A percentile compares a stretch with the other conserved stretches of the same genome.
Conservation (phyloP, 2,113 vertebrate genomes). For the Sylvicapra grimmia region DNA sequence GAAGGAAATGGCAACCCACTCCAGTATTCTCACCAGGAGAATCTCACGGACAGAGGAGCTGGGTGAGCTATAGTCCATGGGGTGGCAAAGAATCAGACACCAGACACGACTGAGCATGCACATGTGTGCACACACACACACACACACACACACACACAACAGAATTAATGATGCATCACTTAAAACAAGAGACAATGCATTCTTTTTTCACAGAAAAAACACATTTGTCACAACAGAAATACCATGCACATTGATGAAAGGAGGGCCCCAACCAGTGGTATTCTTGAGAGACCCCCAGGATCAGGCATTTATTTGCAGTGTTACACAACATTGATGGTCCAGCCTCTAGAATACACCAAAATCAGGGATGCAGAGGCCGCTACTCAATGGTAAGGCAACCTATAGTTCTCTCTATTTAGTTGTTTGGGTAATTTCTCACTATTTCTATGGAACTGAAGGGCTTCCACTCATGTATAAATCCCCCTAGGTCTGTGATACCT, state of each 20-base stretch:
- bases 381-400: background rate
- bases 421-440: conserved; percentile 6
- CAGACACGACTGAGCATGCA: background rate
- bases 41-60: background rate
- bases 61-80: background rate
- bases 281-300: background rate
- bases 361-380: background rate
- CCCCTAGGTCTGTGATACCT: background rate
- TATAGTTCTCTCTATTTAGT: background rate
- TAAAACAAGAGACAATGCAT: background rate
- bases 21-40: background rate
- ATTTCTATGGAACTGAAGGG: background rate
- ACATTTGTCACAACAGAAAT: background rate
- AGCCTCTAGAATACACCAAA: background rate
- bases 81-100: background rate
- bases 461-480: background rate
- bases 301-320: background rate
- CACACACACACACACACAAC: background rate
- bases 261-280: background rate
- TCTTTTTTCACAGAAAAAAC: background rate
- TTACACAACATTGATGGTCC: background rate
- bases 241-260: background rate
- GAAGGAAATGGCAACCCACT: background rate
- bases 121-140: background rate
- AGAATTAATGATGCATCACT: background rate